Percentiles rank a stretch among this genome's conserved stretches.
Evolutionary conservation across 2,888 invertebrate genomes (phyloP).

Genomic region (Apoda limacodes): DNA sequence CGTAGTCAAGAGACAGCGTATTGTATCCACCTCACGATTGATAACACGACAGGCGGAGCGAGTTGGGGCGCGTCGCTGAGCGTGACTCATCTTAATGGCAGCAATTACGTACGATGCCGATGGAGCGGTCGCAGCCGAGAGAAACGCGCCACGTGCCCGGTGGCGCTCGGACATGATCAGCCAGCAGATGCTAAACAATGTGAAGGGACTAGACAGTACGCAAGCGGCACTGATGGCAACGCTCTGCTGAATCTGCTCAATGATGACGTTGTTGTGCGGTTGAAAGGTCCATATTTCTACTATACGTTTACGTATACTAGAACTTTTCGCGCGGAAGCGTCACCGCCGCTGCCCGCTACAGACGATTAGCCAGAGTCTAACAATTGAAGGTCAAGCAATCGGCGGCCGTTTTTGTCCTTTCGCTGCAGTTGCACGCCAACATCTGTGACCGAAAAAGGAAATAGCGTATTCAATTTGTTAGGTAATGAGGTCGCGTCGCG

Average conservation of each 20-base stretch:
- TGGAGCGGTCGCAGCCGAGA: slow-evolving; percentile 34
- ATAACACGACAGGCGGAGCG: slow-evolving; percentile 50
- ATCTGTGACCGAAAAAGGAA: slow-evolving; percentile 32
- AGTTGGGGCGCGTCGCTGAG: slow-evolving; percentile 52
- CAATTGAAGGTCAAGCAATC: slow-evolving; percentile 42
- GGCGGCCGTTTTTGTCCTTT: slow-evolving; percentile 34
- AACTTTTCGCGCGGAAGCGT: slow-evolving; percentile 30
- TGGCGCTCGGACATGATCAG: too few relatives aligned
- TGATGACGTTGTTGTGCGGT: slow-evolving; percentile 16
- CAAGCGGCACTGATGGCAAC: slow-evolving; percentile 19
- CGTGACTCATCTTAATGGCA: slow-evolving; percentile 66
- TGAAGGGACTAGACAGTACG: too few relatives aligned
- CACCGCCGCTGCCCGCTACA: slow-evolving; percentile 17
- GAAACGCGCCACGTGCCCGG: slow-evolving; percentile 45
- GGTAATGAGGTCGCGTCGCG: slow-evolving; percentile 43
- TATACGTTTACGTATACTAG: slow-evolving; percentile 1
- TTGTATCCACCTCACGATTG: slow-evolving; percentile 35
- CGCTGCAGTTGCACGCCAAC: slow-evolving; percentile 36
- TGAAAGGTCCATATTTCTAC: slow-evolving; percentile 3
- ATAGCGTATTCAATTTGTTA: slow-evolving; percentile 36
- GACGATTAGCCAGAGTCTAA: slow-evolving; percentile 27
- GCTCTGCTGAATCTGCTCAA: slow-evolving; percentile 22
- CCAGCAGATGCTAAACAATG: slow-evolving; percentile 1
- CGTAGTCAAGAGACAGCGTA: too few relatives aligned
- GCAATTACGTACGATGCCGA: slow-evolving; percentile 54